Conservation (phyloP, 2,888 invertebrate genomes). For the Disparrhopalites patrizii region DNA sequence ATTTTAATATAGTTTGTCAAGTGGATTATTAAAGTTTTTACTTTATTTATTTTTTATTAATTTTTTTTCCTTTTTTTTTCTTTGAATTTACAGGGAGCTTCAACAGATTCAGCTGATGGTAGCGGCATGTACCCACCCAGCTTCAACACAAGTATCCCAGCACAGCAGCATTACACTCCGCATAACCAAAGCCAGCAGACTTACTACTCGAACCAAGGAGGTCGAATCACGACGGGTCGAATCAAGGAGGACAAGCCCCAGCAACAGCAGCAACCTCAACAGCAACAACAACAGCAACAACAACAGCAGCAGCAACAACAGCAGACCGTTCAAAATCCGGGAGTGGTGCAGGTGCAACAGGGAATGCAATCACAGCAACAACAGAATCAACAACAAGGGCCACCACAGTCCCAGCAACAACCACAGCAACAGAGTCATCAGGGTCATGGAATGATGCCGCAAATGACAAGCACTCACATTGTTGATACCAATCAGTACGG, state of each 20-base stretch:
- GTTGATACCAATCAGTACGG: constrained; percentile 44
- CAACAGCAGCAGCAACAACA: constrained; percentile 53
- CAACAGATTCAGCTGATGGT: constrained; percentile 45
- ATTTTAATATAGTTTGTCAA: background rate
- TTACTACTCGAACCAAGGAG: constrained; percentile 49
- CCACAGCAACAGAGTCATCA: constrained; percentile 37
- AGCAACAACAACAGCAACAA: constrained; percentile 51
- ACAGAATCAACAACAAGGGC: constrained; percentile 52
- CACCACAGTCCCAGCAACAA: constrained; percentile 38
- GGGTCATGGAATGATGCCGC: constrained; percentile 37
- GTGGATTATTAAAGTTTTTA: background rate
- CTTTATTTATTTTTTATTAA: background rate
- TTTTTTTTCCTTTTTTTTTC: constrained; percentile 21
- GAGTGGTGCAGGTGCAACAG: constrained; percentile 14
- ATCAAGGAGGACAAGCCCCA: constrained; percentile 47
- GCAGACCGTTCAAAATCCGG: background rate
- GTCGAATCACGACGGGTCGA: constrained; percentile 30
- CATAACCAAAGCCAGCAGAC: constrained; percentile 54
- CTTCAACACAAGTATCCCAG: constrained; percentile 45
- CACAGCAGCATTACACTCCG: constrained; percentile 56
- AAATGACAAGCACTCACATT: constrained; percentile 40
- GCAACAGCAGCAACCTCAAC: constrained; percentile 5
- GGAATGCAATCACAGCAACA: constrained; percentile 52
- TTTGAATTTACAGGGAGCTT: constrained; percentile 39
- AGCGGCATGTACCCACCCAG: constrained; percentile 47